Evolutionary conservation across 2,797 vertebrate species (phyloP), one percentile per base, ranked within the genome.

Genomic region (Ctenopoma multispine): DNA sequence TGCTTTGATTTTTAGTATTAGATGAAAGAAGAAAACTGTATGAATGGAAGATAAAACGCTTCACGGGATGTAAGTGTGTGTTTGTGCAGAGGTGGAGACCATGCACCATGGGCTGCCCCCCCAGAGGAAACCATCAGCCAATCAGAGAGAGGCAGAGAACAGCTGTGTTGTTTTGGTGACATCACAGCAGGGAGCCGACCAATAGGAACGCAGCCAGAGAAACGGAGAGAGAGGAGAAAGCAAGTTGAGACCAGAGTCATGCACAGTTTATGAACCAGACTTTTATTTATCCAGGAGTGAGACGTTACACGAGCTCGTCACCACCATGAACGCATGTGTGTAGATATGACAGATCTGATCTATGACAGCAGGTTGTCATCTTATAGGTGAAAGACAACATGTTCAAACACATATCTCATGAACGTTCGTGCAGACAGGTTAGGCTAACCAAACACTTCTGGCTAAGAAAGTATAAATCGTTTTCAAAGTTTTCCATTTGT

Each of bases 131-230:
- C 14, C 7, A 5, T 21, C 27, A 44, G 57, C 74, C 70, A 75
- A 72, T 72, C 63, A 49, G 44, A 63, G 54, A 9, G 31, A 8
- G 34, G 49, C 46, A 43, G 49, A 23, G 50, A 36, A 58, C 75
- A 76, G 76, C 64, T 83, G 76, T 79, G 76, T 73, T 76, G 62
- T 59, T 40, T 54, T 46, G 58, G 63, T 77, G 56, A 72, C 55
- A 65, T 69, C 64, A 68, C 68, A 64, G 64, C 31, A 3, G 78
- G 72, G 23, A 47, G 23, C 17, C 44, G 14, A 29, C 74, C 69
- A 73, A 66, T 73, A 9, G 50, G 49, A 64, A 64, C 8, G 18
- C 59, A 64, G 41, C 63, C 60, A 60, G 56, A 57, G 53, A 34
- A 13, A 38, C 23, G 23, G 31, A 36, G 55, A 51, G 29, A 11